Base-by-base conservation (phyloP, 2,888 invertebrate genomes). In the Noctuana brunneofusca region DNA sequence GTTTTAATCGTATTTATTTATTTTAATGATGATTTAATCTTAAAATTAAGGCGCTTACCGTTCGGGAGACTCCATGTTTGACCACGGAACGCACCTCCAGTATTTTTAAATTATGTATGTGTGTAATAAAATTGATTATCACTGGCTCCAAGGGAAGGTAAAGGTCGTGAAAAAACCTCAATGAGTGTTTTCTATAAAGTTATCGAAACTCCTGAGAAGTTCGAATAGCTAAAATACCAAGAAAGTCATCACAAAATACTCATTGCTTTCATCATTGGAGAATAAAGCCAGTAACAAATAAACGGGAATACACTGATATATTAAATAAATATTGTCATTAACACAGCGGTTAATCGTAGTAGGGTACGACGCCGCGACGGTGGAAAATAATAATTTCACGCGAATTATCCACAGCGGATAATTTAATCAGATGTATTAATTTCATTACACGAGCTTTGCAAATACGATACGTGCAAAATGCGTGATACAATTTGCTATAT, bases 371-470 rank as follows among this genome's bases (percentile, higher is more conserved):
- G n/a, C 14, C 54, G 48, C 11, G 14, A 6, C 35, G n/a, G 9
- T 60, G 48, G 20, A 32, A 46, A 59, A 60, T 48, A 60, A 60
- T 35, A 48, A 38, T 48, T 60, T 54, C 46, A 43, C 46, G 43
- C 43, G 22, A 35, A 58, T 64, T 58, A 55, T 49, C 55, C 50
- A 55, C 41, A 41, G 49, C 49, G 16, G 54, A 64, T 64, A 58
- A 64, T 64, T 64, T 49, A 55, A 64, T 55, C 49, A 55, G 41
- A 55, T 55, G 62, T 49, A 55, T 55, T 62, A 62, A 62, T 62
- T 62, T 62, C 38, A 62, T 49, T 54, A 48, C 54, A 30, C 55
- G 62, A 48, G 55, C 55, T 55, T 49, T 24, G 55, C 55, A 49
- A 55, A 55, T 38, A 60, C 60, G 48, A 55, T 62, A 30, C 32